Conservation (phyloP, 30 jellyfish, hydroid and myxozoan genomes). For the Aurelia coerulea region DNA sequence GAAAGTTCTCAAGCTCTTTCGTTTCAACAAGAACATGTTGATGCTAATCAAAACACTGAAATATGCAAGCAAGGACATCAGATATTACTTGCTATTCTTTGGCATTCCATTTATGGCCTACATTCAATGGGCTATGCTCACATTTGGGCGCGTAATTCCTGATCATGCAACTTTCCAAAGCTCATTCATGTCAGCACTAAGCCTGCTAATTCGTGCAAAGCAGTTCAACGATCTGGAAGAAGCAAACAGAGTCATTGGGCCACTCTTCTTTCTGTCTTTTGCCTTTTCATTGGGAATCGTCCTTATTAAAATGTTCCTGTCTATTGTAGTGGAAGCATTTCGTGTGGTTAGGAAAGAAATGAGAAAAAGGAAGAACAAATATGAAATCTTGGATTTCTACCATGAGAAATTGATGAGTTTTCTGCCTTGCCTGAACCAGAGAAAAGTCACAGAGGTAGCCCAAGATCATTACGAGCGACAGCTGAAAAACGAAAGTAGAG, state of each 20-base stretch:
- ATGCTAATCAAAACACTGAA: constrained; percentile 43
- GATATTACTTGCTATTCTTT: constrained; percentile 39
- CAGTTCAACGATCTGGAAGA: constrained; percentile 12
- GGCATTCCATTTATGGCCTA: constrained; percentile 45
- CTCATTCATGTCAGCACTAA: constrained; percentile 58
- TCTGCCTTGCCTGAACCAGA: constrained; percentile 46
- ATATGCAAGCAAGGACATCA: constrained; percentile 41
- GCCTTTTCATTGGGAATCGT: constrained; percentile 46
- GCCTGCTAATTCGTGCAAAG: constrained; percentile 64
- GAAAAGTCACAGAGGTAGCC: not conserved
- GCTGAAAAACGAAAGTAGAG: not conserved
- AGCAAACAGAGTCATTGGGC: constrained; percentile 70
- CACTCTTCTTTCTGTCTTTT: constrained; percentile 56
- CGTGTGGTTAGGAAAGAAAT: constrained; percentile 37
- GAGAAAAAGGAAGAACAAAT: constrained; percentile 55
- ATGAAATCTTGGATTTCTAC: constrained; percentile 68
- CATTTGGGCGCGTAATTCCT: constrained; percentile 15
- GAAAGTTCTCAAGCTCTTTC: constrained; percentile 70
- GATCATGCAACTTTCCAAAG: constrained; percentile 47
- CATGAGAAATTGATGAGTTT: constrained; percentile 9
- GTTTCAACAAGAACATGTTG: constrained; percentile 75
- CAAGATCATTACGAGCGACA: constrained; percentile 3
- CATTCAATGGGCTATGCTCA: constrained; percentile 52
- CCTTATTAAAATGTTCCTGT: constrained; percentile 69
- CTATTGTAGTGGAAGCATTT: constrained; percentile 81